These are phyloP conservation scores for Coendou prehensilis DNA, from an alignment of 2,797 vertebrate genomes.

Conservation along the genomic window DNA sequence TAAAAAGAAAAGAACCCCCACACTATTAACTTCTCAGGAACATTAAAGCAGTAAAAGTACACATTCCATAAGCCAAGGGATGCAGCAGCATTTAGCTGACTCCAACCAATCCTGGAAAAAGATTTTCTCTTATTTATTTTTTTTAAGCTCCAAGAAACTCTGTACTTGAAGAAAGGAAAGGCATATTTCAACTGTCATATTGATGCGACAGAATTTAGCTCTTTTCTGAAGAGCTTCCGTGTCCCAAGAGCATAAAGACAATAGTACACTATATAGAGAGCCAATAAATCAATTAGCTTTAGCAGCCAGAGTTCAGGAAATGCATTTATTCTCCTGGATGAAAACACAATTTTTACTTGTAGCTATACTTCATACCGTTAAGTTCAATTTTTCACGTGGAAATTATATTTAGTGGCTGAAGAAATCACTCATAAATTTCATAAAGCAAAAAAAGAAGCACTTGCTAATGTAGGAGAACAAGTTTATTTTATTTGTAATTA, in stretches of 20 bases:
- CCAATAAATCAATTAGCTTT: slow-evolving; percentile 97
- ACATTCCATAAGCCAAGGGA: slow-evolving; percentile 80
- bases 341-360: slow-evolving; percentile 91
- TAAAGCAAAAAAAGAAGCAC: slow-evolving; percentile 82
- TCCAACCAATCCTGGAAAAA: slow-evolving; percentile 82
- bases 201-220: slow-evolving; percentile 91
- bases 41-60: slow-evolving; percentile 74
- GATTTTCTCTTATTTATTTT: slow-evolving; percentile 81
- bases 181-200: slow-evolving; percentile 92
- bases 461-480: slow-evolving; percentile 86
- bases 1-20: slow-evolving; percentile 81
- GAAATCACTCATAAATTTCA: slow-evolving; percentile 89
- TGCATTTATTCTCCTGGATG: slow-evolving; percentile 92
- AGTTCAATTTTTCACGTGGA: slow-evolving; percentile 91
- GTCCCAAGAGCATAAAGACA: slow-evolving; percentile 94
- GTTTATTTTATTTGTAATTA: slow-evolving; percentile 92
- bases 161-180: slow-evolving; percentile 87
- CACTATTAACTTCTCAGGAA: slow-evolving; percentile 79
- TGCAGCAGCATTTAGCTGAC: slow-evolving; percentile 84
- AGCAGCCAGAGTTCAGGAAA: slow-evolving; percentile 92
- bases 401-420: slow-evolving; percentile 90
- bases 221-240: slow-evolving; percentile 90
- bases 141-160: slow-evolving; percentile 85
- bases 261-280: slow-evolving; percentile 93
- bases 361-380: slow-evolving; percentile 90